A percentile compares a stretch with the other conserved stretches of the same genome.
These are phyloP conservation scores for Cettia cetti DNA, from an alignment of 2,113 vertebrate species.

Conservation along the genomic window DNA sequence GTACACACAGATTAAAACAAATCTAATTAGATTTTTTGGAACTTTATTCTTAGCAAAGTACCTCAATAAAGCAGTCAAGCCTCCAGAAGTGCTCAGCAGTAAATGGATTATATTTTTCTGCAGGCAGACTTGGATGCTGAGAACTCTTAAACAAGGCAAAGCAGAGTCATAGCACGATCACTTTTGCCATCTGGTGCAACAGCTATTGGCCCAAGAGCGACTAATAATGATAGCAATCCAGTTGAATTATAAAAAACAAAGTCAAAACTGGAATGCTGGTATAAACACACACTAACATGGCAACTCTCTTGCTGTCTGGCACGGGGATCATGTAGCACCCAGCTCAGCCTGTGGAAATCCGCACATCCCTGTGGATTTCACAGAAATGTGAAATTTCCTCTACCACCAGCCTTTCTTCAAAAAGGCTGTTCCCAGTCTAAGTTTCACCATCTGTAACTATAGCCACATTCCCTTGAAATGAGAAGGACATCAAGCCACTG, in stretches of 20 bases:
- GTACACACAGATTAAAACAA: neutral
- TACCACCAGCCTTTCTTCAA: neutral
- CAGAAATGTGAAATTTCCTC: neutral
- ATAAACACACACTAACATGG: neutral
- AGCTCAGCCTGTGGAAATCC: neutral
- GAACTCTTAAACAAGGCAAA: neutral
- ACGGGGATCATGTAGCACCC: neutral
- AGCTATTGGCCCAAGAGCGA: neutral
- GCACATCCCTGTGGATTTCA: too few species aligned
- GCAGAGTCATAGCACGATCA: neutral
- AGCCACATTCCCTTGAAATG: neutral
- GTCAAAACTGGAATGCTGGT: neutral
- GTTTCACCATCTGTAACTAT: neutral
- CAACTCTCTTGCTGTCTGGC: fast-evolving
- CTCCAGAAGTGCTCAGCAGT: neutral
- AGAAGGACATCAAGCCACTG: neutral
- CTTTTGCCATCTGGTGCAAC: neutral
- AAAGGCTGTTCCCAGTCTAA: neutral
- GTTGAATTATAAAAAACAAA: neutral
- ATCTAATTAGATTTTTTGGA: neutral
- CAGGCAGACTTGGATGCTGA: neutral
- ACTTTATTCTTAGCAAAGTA: neutral
- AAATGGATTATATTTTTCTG: neutral
- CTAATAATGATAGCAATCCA: neutral
- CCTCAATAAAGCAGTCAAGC: neutral